Evolutionary conservation across 2,113 vertebrate genomes (phyloP).

Genomic region (Caracal caracal): DNA sequence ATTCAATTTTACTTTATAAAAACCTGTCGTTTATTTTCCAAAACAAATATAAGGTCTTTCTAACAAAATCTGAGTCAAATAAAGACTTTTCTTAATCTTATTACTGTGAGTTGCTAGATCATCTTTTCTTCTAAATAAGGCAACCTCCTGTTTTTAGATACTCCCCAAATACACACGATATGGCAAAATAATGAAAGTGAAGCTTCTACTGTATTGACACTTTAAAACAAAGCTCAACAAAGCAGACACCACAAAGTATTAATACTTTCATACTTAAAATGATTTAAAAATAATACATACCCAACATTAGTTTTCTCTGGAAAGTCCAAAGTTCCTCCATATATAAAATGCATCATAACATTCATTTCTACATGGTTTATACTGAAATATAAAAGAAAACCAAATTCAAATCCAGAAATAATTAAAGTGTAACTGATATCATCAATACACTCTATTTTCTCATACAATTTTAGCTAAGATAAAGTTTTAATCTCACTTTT

Average conservation of each 20-base stretch:
- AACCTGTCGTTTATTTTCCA: background rate
- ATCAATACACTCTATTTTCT: background rate
- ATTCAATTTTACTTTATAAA: conserved; percentile 29
- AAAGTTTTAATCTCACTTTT: conserved; percentile 37
- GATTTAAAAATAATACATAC: conserved; percentile 85
- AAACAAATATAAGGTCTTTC: conserved; percentile 40
- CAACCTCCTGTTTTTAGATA: conserved; percentile 59
- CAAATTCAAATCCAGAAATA: conserved; percentile 69
- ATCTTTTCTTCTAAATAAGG: conserved; percentile 51
- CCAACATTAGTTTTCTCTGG: conserved; percentile 91
- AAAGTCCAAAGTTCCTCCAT: conserved; percentile 93
- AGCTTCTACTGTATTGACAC: conserved; percentile 55
- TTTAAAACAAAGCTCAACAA: conserved; percentile 55
- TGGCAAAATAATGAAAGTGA: conserved; percentile 43
- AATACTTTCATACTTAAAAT: conserved; percentile 49
- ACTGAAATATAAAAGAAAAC: conserved; percentile 84
- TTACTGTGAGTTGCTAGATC: background rate
- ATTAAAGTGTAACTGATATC: background rate
- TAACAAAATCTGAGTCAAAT: conserved; percentile 36
- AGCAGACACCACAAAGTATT: conserved; percentile 53
- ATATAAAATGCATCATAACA: conserved; percentile 94
- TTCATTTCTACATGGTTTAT: conserved; percentile 92
- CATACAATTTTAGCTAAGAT: conserved; percentile 44
- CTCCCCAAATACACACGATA: conserved; percentile 50
- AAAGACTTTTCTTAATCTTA: conserved; percentile 40